Evolutionary conservation across 1,140 invertebrate species (phyloP).

Genomic region (Neodiprion fabricii): DNA sequence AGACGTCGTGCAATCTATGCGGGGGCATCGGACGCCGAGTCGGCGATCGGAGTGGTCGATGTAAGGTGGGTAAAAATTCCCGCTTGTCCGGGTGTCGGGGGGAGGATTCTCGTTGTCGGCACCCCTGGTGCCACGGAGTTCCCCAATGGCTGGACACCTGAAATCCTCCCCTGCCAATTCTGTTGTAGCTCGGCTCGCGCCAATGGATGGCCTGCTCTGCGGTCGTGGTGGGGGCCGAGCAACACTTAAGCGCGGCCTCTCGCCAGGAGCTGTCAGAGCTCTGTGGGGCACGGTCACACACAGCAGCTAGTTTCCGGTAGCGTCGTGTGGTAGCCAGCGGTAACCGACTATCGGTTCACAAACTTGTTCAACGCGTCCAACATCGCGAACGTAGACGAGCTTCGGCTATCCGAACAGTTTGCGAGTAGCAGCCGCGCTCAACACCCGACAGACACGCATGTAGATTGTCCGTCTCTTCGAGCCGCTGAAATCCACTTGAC

Average conservation of each 20-base stretch:
- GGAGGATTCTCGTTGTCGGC: background rate
- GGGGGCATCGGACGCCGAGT: conserved; percentile 17
- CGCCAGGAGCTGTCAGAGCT: conserved; percentile 63
- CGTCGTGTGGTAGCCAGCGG: conserved; percentile 6
- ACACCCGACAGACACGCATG: too few relatives aligned
- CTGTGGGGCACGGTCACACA: conserved; percentile 62
- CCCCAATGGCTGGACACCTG: conserved; percentile 33
- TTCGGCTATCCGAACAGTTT: too few relatives aligned
- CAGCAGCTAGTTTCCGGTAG: conserved; percentile 53
- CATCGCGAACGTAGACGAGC: too few relatives aligned
- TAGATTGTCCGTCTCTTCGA: too few relatives aligned
- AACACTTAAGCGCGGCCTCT: conserved; percentile 63
- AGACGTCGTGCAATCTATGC: too few relatives aligned
- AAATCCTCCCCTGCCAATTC: conserved; percentile 45
- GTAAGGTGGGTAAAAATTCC: conserved; percentile 17
- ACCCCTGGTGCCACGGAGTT: background rate
- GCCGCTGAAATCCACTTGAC: too few relatives aligned
- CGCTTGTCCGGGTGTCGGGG: background rate
- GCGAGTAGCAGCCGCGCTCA: too few relatives aligned
- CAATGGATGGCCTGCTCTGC: conserved; percentile 43
- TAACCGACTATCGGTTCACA: background rate
- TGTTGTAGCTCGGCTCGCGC: conserved; percentile 49
- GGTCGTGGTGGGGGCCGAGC: conserved; percentile 51
- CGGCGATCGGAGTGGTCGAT: conserved; percentile 20
- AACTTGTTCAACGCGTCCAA: background rate